Base-by-base conservation (phyloP, 2,113 vertebrate species). In the Zosterops lateralis region DNA sequence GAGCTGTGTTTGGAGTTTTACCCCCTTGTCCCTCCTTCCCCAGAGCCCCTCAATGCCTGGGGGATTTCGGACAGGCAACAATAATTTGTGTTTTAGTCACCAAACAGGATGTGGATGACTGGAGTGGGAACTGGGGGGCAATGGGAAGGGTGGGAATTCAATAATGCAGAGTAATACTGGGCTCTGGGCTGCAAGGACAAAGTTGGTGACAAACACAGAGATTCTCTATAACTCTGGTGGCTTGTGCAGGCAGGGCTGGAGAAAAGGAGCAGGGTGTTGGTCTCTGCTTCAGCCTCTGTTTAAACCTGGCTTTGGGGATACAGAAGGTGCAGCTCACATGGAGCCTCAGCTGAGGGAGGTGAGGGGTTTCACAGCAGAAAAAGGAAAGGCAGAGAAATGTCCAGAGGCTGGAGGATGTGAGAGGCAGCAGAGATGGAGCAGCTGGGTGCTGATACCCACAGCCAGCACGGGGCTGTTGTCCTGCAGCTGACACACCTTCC, bases 381-480 rank as follows among this genome's bases (percentile, higher is more conserved):
- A 70, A 64, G 12, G 8, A 77, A 51, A 65, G 29, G 14, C 10
- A 62, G 29, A 36, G 32, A 34, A 31, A 73, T 8, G 18, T 20
- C 14, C 9, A 36, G 68, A 32, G 34, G 7, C 20, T 77, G 61
- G 22, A 12, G n/a, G 32, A 38, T 7, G 25, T 42, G 65, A 16
- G 78, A 29, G 44, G 70, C 16, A 28, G 62, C 70, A 40, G 62
- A 20, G 60, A 2, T n/a, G 60, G 50, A 13, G 44, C 48, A 19
- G 50, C 38, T 24, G 60, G 64, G 32, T 2, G 1, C 12, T 3
- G 9, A 2, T 25, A 31, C 14, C 6, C 14, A 4, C 0, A 2
- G 62, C 14, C 50, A 51, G 67, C 76, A 40, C 40, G 5, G 56
- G 18, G 4, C 26, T 56, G 3, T 6, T 38, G 38, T 36, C 57